Base-by-base conservation (phyloP, 2,113 vertebrate genomes). In the Deroptyus accipitrinus region DNA sequence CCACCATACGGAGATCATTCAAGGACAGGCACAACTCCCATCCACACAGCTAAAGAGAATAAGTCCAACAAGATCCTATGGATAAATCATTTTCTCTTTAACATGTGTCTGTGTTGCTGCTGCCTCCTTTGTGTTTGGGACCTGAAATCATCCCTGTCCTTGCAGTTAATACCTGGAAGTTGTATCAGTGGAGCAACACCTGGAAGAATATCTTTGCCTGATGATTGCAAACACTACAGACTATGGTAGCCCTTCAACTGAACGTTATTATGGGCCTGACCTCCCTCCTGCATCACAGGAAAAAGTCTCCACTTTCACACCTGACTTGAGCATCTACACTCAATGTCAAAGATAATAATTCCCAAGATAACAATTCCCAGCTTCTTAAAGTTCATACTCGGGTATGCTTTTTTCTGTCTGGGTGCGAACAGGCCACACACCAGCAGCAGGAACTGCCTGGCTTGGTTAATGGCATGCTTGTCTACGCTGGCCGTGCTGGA, bases 171-270 rank as follows among this genome's bases (percentile, higher is more conserved):
- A 44, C 14, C 35, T 30, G 12, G 35, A 49, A 23, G 37, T 37
- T 1, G 0, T 2, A 4, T 6, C 52, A 35, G 16, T 61, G 35
- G 49, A 57, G 20, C 39, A 27, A n/a, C 8, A 12, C 6, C 31
- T 25, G 22, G 57, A 63, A 83, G 27, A 42, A 61, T 16, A 11
- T 19, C 16, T 67, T 42, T 72, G 30, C 18, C 22, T 37, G 18
- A 13, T 67, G 42, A n/a, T 15, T 48, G 35, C 44, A 10, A 37
- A 9, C 7, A 3, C 11, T 14, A 8, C 31, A 18, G 73, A 39
- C 25, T 83, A 35, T 18, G 18, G 11, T 55, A 52, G 64, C n/a
- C 33, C 27, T 75, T 37, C 23, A n/a, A 31, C 17, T 73, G 19
- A 35, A 33, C 1, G 0, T 11, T 76, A 41, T 25, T 11, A 17